Evolutionary conservation across 2,797 vertebrate species (phyloP).

Genomic region (Smutsia gigantea): DNA sequence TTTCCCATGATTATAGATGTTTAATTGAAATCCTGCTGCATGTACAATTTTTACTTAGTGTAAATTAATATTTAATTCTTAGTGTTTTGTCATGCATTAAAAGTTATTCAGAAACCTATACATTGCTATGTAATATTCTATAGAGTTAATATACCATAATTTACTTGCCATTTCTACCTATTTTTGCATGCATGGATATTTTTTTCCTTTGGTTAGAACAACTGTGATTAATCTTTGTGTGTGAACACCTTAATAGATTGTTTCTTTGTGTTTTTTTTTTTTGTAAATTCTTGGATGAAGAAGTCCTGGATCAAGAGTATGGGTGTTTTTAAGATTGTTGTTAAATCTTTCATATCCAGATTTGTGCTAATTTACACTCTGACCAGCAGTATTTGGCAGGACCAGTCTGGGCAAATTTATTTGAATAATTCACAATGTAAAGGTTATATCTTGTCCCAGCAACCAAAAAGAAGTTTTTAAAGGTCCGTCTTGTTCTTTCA

Average conservation of each 20-base stretch:
- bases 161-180: neutral
- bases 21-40: neutral
- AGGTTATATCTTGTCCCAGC: neutral
- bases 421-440: neutral
- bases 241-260: neutral
- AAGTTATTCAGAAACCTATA: neutral
- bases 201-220: neutral
- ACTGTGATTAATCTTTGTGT: neutral
- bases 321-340: neutral
- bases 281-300: neutral
- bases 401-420: neutral
- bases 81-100: neutral
- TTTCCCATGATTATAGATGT: neutral
- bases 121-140: neutral
- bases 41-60: neutral
- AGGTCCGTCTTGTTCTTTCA: neutral
- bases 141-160: neutral
- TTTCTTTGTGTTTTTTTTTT: neutral
- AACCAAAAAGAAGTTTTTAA: neutral
- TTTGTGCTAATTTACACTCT: neutral
- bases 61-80: neutral
- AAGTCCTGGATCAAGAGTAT: neutral
- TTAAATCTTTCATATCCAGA: conserved; percentile 7
- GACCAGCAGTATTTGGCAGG: neutral
- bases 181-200: neutral